phyloP scores from a whole-genome alignment of 2,888 invertebrate species.

The Microctonus brassicae region DNA sequence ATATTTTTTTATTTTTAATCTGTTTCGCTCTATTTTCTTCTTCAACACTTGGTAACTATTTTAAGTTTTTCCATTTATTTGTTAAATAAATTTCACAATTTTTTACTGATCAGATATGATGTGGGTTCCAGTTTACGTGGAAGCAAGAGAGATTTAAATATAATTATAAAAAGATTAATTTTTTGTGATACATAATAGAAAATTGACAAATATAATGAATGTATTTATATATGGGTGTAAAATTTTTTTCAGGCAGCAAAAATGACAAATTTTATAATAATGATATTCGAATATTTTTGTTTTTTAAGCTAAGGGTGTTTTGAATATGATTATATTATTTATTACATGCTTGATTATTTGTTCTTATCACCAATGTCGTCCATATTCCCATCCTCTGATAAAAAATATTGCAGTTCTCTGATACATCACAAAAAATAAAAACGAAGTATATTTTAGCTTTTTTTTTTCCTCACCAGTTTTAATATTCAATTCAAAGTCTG shows the following conservation, averaged over 20 bases:
- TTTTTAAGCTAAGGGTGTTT: slow-evolving; percentile 54
- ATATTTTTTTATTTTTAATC: neutral
- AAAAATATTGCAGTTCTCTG: slow-evolving; percentile 66
- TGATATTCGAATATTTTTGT: neutral
- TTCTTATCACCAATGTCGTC: slow-evolving; percentile 56
- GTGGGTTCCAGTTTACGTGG: slow-evolving; percentile 35
- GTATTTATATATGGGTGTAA: neutral
- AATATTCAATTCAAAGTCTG: slow-evolving; percentile 16
- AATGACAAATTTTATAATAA: slow-evolving; percentile 5
- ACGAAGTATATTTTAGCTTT: slow-evolving; percentile 49
- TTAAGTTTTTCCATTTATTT: slow-evolving; percentile 16
- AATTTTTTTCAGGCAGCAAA: neutral
- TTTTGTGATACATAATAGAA: slow-evolving; percentile 29
- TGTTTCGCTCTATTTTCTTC: neutral
- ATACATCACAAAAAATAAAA: slow-evolving; percentile 18
- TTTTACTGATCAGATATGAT: slow-evolving; percentile 34
- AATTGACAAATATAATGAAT: slow-evolving; percentile 20
- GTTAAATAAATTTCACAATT: slow-evolving; percentile 18
- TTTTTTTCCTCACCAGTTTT: slow-evolving; percentile 44
- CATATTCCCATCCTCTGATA: slow-evolving; percentile 67
- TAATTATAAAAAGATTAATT: slow-evolving; percentile 6
- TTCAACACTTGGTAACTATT: slow-evolving; percentile 43
- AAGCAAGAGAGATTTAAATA: slow-evolving; percentile 32
- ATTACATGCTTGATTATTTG: slow-evolving; percentile 47
- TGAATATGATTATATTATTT: slow-evolving; percentile 43